phyloP scores from a whole-genome alignment of 2,797 vertebrate species.

The Cossypha dichroa region DNA sequence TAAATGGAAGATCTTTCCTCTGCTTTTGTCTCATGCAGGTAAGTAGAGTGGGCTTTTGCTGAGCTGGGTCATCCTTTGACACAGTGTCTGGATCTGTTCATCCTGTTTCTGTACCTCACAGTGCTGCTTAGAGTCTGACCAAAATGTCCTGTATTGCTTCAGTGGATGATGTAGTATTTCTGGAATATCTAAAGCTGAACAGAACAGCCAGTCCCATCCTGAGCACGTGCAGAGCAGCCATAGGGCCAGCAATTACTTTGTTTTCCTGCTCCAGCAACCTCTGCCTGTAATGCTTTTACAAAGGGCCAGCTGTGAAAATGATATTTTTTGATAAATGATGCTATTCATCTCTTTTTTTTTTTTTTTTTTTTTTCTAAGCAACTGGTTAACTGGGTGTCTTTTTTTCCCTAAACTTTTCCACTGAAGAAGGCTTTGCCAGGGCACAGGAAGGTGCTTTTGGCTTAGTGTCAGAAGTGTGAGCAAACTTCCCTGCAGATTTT shows the following conservation, averaged over 20 bases:
- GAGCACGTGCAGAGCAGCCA: not conserved
- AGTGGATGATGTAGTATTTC: not conserved
- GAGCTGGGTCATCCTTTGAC: not conserved
- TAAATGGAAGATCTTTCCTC: not conserved
- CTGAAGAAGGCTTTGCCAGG: constrained; percentile 1
- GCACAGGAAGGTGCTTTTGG: not conserved
- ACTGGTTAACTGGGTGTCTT: not conserved
- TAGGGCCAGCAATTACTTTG: not conserved
- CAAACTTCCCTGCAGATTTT: not conserved
- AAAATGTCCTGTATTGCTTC: not conserved
- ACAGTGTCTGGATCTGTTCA: not conserved
- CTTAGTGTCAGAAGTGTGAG: not conserved
- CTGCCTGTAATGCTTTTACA: not conserved
- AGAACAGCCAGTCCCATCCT: not conserved
- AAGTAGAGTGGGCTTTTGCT: not conserved
- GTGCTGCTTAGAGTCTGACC: not conserved
- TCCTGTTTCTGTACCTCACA: not conserved
- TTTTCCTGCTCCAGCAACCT: not conserved
- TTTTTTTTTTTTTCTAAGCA: not conserved
- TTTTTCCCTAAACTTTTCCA: not conserved
- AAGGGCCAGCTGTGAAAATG: constrained; percentile 8
- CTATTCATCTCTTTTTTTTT: not conserved
- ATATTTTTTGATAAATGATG: not conserved
- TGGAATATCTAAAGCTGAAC: not conserved
- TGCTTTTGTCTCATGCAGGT: not conserved